phyloP scores from a whole-genome alignment of 2,888 invertebrate genomes.

The Erebia epiphron region DNA sequence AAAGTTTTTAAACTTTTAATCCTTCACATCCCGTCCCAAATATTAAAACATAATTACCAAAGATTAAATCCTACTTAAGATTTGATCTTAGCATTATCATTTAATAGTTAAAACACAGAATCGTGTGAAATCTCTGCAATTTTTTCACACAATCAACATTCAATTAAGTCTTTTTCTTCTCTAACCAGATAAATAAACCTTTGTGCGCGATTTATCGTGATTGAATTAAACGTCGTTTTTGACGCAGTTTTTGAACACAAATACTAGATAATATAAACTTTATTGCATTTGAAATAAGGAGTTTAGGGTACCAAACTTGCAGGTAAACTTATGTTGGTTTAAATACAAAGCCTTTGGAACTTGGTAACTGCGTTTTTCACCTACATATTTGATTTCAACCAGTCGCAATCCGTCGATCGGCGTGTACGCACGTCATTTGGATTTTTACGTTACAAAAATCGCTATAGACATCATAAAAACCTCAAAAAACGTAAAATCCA shows the following conservation, averaged over 20 bases:
- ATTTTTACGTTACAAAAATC: constrained; percentile 2
- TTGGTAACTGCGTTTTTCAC: constrained; percentile 52
- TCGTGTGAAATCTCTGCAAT: constrained; percentile 52
- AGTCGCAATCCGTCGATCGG: constrained; percentile 55
- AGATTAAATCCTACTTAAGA: constrained; percentile 1
- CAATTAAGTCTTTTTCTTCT: constrained; percentile 58
- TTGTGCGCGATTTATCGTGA: constrained; percentile 62
- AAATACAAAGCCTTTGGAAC: constrained; percentile 51
- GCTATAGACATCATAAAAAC: background rate
- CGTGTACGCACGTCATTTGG: constrained; percentile 48
- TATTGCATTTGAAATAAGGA: constrained; percentile 29
- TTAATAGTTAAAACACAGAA: constrained; percentile 38
- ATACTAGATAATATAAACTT: constrained; percentile 28
- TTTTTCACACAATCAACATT: constrained; percentile 56
- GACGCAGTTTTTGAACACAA: constrained; percentile 18
- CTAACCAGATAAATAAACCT: constrained; percentile 54
- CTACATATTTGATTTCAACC: constrained; percentile 38
- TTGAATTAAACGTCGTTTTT: constrained; percentile 44
- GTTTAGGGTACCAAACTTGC: background rate
- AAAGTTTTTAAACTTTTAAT: background rate
- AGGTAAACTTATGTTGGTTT: constrained; percentile 34
- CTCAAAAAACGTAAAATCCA: background rate
- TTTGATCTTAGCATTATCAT: constrained; percentile 19
- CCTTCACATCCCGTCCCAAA: constrained; percentile 7
- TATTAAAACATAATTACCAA: background rate